Evolutionary conservation across 35 echinoderm and acorn worm genomes (phyloP), one percentile per base, ranked within the genome.

Genomic region (Ophioderma brevispina): DNA sequence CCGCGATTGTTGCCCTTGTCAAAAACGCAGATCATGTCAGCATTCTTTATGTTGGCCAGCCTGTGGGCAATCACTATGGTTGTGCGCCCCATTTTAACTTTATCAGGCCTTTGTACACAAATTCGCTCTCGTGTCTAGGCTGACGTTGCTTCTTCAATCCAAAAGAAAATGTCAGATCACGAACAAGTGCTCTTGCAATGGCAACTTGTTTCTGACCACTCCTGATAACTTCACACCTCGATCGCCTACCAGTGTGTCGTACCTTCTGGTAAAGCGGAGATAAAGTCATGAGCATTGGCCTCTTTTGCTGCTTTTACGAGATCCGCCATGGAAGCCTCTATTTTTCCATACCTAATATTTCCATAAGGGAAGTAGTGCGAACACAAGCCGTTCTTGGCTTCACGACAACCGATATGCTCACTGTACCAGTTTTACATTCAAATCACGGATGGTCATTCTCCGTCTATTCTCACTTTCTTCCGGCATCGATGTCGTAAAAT

Each of bases 111-210:
- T 88, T 52, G 40, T 99, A 94, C 31, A 99, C 97, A n/a, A 15
- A 90, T 90, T 17, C 82, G 55, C 84, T 99, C 97, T 80, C 94
- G 94, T 88, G 35, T 99, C 97, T 38, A 99, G 25, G 97, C 97
- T 30, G 97, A 99, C 18, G 97, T 99, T n/a, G 97, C 97, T 81
- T 99, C 97, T 82, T 99, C 97, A 33, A 99, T 42, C 10, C n/a
- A n/a, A 11, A 99, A 77, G 17, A 99, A 88, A 38, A 99, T 99
- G 32, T 84, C 82, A 10, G 97, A 38, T 99, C 92, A 13, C 94
- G 82, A 39, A 95, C 90, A 38, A 99, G 80, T 21, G 97, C 97
- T 59, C 97, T 85, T 21, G 97, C 97, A 46, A 99, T 99, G 34
- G 97, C 97, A 0, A 99, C 84, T 64, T 99, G 97, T 76, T 95